Evolutionary conservation across 2,888 invertebrate genomes (phyloP), one percentile per base, ranked within the genome.

Genomic region (Drosophila percnosoma): DNA sequence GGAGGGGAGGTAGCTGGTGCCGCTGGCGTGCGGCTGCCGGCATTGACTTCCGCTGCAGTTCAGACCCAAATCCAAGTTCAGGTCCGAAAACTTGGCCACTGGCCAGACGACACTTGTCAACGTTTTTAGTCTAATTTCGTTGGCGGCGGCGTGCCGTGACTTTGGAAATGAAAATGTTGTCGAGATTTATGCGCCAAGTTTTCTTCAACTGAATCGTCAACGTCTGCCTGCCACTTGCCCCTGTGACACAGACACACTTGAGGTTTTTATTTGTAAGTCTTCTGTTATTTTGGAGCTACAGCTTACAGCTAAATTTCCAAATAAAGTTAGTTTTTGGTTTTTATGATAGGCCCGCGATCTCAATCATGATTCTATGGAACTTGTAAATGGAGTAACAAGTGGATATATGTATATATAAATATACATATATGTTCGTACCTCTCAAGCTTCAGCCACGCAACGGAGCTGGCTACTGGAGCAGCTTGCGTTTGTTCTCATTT

Each of bases 311-410:
- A 83, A 79, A 88, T 83, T 80, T 82, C 80, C 71, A 85, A 79
- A 86, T 80, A 78, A 78, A 87, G 75, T 75, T 74, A 81, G 71
- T 67, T 68, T n/a, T 34, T 45, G 29, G 58, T 77, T 83, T 85
- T 89, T 87, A 87, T 82, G 85, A 75, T 78, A 68, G 78, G 72
- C 75, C 66, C 77, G 69, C 78, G 91, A 90, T 90, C 87, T 91
- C 91, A 90, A 90, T 90, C 90, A 84, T 83, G 83, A 82, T 90
- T 90, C 90, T 72, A 13, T 70, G 75, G 88, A 91, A 83, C 82
- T 90, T 87, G 87, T 91, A 90, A 90, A 78, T 86, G 87, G 89
- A 86, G 90, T 90, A 90, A 90, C 90, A 90, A 90, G 90, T 90
- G 90, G 80, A 90, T 45, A 70, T 75, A 58, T 34, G 15, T 36